These are phyloP conservation scores for Ambastaia sidthimunki DNA, from an alignment of 2,797 vertebrate species.

Conservation along the genomic window DNA sequence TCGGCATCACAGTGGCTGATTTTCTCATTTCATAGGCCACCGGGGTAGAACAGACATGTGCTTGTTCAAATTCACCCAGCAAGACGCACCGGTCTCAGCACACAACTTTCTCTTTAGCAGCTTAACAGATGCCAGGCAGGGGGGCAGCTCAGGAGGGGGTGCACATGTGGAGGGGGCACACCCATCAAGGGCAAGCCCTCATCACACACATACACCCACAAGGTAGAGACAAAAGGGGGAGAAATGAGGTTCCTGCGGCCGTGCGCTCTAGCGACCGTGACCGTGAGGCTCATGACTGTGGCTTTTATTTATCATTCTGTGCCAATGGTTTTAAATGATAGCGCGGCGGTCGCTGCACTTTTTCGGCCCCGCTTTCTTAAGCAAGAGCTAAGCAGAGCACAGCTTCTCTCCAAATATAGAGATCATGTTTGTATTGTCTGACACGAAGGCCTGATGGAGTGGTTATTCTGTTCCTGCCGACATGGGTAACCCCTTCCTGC, in stretches of 20 bases:
- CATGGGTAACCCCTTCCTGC: slow-evolving; percentile 39
- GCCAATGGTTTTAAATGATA: slow-evolving; percentile 65
- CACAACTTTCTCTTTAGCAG: slow-evolving; percentile 71
- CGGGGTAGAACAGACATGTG: slow-evolving; percentile 86
- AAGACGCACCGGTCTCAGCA: slow-evolving; percentile 73
- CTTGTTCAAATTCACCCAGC: slow-evolving; percentile 88
- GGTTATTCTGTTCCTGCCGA: slow-evolving; percentile 62
- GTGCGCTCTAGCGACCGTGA: slow-evolving; percentile 59
- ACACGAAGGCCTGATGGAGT: slow-evolving; percentile 66
- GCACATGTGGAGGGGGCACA: slow-evolving; percentile 61
- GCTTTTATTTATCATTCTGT: slow-evolving; percentile 70
- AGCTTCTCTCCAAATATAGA: slow-evolving; percentile 68
- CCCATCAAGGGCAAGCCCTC: slow-evolving; percentile 49
- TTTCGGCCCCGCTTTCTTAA: slow-evolving; percentile 46
- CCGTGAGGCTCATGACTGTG: slow-evolving; percentile 45
- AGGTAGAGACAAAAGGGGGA: slow-evolving; percentile 77
- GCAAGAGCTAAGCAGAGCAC: slow-evolving; percentile 51
- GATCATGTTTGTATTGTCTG: slow-evolving; percentile 73
- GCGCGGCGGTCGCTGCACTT: slow-evolving; percentile 28
- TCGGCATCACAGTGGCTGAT: slow-evolving; percentile 87
- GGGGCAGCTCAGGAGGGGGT: slow-evolving; percentile 54
- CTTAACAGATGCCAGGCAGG: slow-evolving; percentile 71
- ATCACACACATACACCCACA: slow-evolving; percentile 56
- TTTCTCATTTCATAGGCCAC: slow-evolving; percentile 90
- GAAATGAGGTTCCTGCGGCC: slow-evolving; percentile 62